Base-by-base conservation (phyloP, 2,797 vertebrate species). In the Coracias cyanogaster region DNA sequence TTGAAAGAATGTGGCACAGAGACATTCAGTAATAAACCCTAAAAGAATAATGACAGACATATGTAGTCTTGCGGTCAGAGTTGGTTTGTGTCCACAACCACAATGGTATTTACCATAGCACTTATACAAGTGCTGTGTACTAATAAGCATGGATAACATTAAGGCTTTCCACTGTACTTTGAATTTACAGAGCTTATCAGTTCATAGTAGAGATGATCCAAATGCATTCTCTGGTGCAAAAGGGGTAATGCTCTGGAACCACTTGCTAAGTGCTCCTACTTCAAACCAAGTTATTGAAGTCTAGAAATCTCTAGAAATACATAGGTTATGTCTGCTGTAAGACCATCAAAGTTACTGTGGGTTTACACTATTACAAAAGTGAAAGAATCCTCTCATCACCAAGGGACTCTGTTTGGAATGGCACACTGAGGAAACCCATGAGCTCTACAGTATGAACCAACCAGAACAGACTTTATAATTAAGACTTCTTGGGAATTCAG, bases 141-240 rank as follows among this genome's bases (percentile, higher is more conserved):
- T 91, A 82, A 79, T 25, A 85, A 80, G 6, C 17, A 8, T 41
- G 55, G 46, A 62, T 89, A 85, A 89, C 19, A n/a, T 66, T 79
- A 85, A 58, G n/a, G 35, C 26, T 90, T 96, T 78, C 54, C 49
- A 58, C 58, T 84, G 54, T 89, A 72, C 51, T 86, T 94, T 85
- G 82, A 94, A 82, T 6, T 87, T 82, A 72, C 19, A 66, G 43
- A 77, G 71, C 48, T 94, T 95, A 94, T 64, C 67, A 22, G 89
- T 91, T 95, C 71, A 57, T 82, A 82, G 55, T 11, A 70, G 60
- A 62, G 74, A 87, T 89, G 51, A 79, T 82, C 26, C 54, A 84
- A 81, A 93, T 39, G 49, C 37, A 52, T 86, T 84, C 31, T 72
- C 77, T 69, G 19, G 2, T 86, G 93, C 66, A 79, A 82, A 93